phyloP scores from a whole-genome alignment of 2,888 invertebrate species.

The Elmis aenea region DNA sequence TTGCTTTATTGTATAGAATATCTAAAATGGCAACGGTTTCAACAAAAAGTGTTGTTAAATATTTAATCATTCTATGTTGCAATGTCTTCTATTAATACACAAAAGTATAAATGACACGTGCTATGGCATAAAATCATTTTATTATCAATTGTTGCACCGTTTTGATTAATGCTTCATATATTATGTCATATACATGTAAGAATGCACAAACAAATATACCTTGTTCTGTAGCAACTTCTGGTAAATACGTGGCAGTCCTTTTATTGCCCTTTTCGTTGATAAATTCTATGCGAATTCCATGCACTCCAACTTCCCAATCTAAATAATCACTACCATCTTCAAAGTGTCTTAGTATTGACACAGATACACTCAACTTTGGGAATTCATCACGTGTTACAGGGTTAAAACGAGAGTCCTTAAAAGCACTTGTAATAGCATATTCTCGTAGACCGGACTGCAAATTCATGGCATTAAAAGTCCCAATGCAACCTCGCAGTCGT shows the following conservation, averaged over 20 bases:
- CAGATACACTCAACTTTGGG: constrained; percentile 86
- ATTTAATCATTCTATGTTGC: too few relatives aligned
- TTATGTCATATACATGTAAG: too few relatives aligned
- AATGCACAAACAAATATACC: constrained; percentile 66
- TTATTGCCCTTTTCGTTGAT: constrained; percentile 88
- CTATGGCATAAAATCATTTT: too few relatives aligned
- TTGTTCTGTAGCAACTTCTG: constrained; percentile 97
- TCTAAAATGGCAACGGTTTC: too few relatives aligned
- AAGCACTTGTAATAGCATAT: constrained; percentile 96
- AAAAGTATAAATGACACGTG: too few relatives aligned
- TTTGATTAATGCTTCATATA: too few relatives aligned
- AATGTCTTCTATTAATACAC: too few relatives aligned
- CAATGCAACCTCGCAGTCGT: constrained; percentile 95
- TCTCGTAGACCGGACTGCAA: constrained; percentile 91
- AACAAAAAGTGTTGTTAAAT: too few relatives aligned
- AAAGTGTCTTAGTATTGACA: constrained; percentile 93
- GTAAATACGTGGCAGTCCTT: constrained; percentile 96
- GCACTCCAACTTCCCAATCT: constrained; percentile 96
- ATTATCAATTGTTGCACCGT: too few relatives aligned
- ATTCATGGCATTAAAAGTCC: constrained; percentile 96
- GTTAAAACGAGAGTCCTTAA: constrained; percentile 94
- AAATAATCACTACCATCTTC: constrained; percentile 92
- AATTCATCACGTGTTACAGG: constrained; percentile 94
- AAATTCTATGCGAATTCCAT: constrained; percentile 98
- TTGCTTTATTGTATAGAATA: too few relatives aligned